Base-by-base conservation (phyloP, 2,797 vertebrate species). In the Danionella dracula region DNA sequence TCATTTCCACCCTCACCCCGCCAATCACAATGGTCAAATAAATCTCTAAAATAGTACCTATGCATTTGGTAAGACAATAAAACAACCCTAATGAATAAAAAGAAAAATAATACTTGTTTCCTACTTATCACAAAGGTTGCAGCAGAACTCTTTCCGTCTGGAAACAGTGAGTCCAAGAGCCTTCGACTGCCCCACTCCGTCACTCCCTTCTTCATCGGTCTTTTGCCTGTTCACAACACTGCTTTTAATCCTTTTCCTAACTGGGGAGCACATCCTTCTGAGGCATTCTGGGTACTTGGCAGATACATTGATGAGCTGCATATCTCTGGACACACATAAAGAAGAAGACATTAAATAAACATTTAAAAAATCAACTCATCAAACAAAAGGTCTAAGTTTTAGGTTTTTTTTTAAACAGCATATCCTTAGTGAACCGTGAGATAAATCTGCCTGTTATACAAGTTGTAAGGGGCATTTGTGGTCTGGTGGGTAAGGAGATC, bases 61-160 rank as follows among this genome's bases (percentile, higher is more conserved):
- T n/a, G n/a, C 23, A 3, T 27, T 27, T 27, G 23, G 6, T 27
- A 27, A 27, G 3, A 3, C 23, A 27, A 27, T 27, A 27, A 6
- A 6, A 27, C 3, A 3, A 27, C 3, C 3, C 3, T 3, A 32
- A 11, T 32, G 27, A 12, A 11, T 12, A 45, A 16, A 11, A 6
- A 8, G 27, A 3, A 0, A 8, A 31, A 16, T 16, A 1, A 15
- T 20, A 41, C 6, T n/a, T n/a, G n/a, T 46, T 32, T 16, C 45
- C 10, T 66, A 91, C 83, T 86, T 87, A 74, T 81, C 74, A 19
- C 82, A 91, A 4, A 81, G 67, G 10, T 74, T 79, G 61, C 84
- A 86, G 35, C 72, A 70, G 75, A 86, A 85, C 4, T 73, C 82
- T 0, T 50, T 71, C 13, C 37, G 21, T 11, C 56, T 73, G 11